phyloP scores from a whole-genome alignment of 2,113 vertebrate species.

The Lampris incognitus region DNA sequence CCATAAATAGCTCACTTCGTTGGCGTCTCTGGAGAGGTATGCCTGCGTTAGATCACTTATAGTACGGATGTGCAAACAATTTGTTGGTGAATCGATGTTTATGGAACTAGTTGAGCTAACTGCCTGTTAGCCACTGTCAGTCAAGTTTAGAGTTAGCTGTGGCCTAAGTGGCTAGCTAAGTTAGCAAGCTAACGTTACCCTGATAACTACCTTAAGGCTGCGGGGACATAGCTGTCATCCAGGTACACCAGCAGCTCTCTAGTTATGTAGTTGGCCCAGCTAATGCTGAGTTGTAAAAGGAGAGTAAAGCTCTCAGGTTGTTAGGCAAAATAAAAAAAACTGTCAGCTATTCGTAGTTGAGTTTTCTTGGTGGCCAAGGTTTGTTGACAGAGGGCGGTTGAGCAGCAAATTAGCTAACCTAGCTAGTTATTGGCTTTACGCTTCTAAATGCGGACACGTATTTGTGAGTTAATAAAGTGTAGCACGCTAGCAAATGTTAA shows the following conservation, averaged over 20 bases:
- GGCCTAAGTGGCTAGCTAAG: constrained; percentile 52
- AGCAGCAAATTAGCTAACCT: background rate
- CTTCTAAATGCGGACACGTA: too few species aligned
- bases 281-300: background rate
- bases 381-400: background rate
- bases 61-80: background rate
- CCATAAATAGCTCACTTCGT: constrained; percentile 32
- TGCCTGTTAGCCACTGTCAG: constrained; percentile 1
- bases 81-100: background rate
- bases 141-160: constrained; percentile 18
- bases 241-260: background rate
- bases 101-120: constrained; percentile 5
- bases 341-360: background rate
- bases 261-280: too few species aligned
- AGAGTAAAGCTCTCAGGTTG: too few species aligned
- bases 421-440: background rate
- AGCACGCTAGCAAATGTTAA: too few species aligned
- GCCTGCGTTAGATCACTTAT: background rate
- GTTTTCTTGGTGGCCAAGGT: background rate
- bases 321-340: too few species aligned
- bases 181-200: constrained; percentile 10
- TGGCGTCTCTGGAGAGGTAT: constrained; percentile 74
- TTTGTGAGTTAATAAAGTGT: too few species aligned
- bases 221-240: background rate
- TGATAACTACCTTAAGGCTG: background rate